These are phyloP conservation scores for Seriola quinqueradiata DNA, from an alignment of 2,113 vertebrate genomes.

Conservation along the genomic window DNA sequence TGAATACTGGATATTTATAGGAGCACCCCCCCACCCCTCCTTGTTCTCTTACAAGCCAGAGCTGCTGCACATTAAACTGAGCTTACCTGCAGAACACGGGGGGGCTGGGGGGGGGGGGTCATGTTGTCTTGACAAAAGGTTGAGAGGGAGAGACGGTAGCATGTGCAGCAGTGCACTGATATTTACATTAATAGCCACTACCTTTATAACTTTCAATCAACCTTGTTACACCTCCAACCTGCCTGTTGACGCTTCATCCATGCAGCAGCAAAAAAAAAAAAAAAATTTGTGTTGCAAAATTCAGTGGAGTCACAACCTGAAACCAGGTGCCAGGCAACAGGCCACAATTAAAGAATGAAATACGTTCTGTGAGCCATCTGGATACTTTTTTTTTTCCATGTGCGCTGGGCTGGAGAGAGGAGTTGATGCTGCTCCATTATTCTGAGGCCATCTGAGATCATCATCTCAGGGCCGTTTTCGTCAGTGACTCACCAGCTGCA, in stretches of 20 bases:
- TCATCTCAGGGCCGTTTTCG: slow-evolving; percentile 37
- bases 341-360: slow-evolving; percentile 65
- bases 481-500: slow-evolving; percentile 43
- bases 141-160: slow-evolving; percentile 7
- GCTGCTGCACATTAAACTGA: slow-evolving; percentile 36
- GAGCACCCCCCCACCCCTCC: slow-evolving; percentile 32
- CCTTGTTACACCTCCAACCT: neutral
- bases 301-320: slow-evolving; percentile 7
- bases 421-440: slow-evolving; percentile 46
- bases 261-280: neutral
- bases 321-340: slow-evolving; percentile 54
- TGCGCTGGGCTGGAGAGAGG: slow-evolving; percentile 2
- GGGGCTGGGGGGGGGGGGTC: too few species aligned
- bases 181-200: slow-evolving; percentile 34
- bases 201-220: slow-evolving; percentile 28
- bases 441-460: slow-evolving; percentile 44
- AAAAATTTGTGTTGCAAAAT: slow-evolving; percentile 53
- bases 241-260: slow-evolving; percentile 18
- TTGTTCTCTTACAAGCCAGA: slow-evolving; percentile 30
- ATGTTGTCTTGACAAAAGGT: slow-evolving; percentile 17
- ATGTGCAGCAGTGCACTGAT: neutral
- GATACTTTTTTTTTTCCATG: slow-evolving; percentile 51
- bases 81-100: slow-evolving; percentile 21
- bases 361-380: slow-evolving; percentile 64
- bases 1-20: slow-evolving; percentile 79